Conservation (phyloP, 2,113 vertebrate genomes). For the Collichthys lucidus region DNA sequence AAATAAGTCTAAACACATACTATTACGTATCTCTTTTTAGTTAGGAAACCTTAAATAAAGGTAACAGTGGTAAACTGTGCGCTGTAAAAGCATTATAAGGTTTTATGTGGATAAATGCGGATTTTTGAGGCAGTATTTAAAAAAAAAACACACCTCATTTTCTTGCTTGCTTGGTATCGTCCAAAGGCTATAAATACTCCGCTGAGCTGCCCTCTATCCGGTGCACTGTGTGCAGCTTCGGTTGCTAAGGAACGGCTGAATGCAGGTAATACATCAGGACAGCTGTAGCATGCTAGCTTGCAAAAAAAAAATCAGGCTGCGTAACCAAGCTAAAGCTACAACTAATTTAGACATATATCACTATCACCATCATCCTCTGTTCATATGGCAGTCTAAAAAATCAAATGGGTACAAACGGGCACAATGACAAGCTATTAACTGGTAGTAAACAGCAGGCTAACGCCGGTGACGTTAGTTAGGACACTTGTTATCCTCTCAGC, state of each 20-base stretch:
- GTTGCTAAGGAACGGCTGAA: constrained; percentile 83
- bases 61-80: fast-evolving
- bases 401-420: too few relatives aligned
- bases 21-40: neutral
- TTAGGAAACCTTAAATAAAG: fast-evolving
- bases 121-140: neutral
- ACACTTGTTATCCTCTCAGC: constrained; percentile 49
- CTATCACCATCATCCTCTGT: neutral
- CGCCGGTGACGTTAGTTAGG: constrained; percentile 4
- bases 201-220: constrained; percentile 2
- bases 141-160: neutral
- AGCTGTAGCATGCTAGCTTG: constrained; percentile 74
- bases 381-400: neutral
- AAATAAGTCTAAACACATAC: neutral
- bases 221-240: constrained; percentile 70
- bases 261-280: constrained; percentile 80
- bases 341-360: neutral
- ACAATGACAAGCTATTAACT: neutral
- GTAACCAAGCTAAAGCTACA: constrained; percentile 46
- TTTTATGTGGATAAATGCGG: fast-evolving
- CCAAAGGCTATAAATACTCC: constrained; percentile 75
- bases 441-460: constrained; percentile 1
- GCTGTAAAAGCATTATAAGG: fast-evolving
- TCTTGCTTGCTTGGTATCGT: constrained; percentile 64
- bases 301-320: constrained; percentile 36